phyloP scores from a whole-genome alignment of 2,888 invertebrate species.

The Ophion ellenae region DNA sequence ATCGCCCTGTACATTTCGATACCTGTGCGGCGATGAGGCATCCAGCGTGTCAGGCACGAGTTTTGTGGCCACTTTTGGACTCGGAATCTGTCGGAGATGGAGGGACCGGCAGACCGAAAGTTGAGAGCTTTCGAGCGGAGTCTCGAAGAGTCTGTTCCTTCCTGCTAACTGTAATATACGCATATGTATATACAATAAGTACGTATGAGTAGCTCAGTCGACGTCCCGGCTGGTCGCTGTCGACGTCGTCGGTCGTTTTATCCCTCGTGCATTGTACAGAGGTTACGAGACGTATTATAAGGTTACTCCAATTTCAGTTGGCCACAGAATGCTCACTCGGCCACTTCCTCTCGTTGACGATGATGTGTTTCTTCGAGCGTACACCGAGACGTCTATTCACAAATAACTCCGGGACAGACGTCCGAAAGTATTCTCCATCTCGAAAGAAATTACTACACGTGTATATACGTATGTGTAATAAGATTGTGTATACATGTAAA shows the following conservation, averaged over 20 bases:
- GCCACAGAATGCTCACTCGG: conserved; percentile 69
- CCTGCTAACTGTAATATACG: conserved; percentile 18
- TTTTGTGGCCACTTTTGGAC: conserved; percentile 11
- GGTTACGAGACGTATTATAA: conserved; percentile 71
- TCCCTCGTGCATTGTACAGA: conserved; percentile 58
- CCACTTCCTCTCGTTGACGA: conserved; percentile 73
- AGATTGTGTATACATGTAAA: not conserved
- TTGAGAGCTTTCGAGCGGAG: not conserved
- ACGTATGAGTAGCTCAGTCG: conserved; percentile 8
- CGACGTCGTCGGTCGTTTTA: conserved; percentile 28
- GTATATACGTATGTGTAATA: not conserved
- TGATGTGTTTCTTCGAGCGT: conserved; percentile 63
- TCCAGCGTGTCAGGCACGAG: not conserved
- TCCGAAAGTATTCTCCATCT: conserved; percentile 58
- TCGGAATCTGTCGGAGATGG: conserved; percentile 4
- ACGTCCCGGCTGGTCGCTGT: conserved; percentile 38
- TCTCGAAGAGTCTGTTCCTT: conserved; percentile 15
- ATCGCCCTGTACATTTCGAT: conserved; percentile 14
- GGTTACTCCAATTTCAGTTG: conserved; percentile 72
- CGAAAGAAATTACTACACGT: conserved; percentile 38
- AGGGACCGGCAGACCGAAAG: not conserved
- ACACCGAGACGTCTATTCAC: conserved; percentile 46
- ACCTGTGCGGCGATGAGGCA: conserved; percentile 35
- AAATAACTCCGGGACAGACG: conserved; percentile 22
- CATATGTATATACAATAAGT: conserved; percentile 1